These are phyloP conservation scores for Euclidia mi DNA, from an alignment of 2,888 invertebrate genomes.

Conservation along the genomic window DNA sequence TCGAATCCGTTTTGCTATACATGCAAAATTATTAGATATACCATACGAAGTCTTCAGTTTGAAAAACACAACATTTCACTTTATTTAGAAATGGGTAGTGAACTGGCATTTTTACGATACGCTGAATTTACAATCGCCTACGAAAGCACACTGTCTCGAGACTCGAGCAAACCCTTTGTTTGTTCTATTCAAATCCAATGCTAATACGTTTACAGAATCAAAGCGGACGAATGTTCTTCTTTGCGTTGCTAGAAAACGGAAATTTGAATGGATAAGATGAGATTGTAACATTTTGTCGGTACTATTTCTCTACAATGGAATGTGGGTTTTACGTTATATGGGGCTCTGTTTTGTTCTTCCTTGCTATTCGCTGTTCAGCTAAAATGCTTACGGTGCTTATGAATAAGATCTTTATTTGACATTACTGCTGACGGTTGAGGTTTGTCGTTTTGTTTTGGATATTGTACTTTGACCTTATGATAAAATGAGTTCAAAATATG, in stretches of 20 bases:
- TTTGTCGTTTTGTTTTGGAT: not conserved
- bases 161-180: conserved; percentile 89
- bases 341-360: conserved; percentile 23
- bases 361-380: conserved; percentile 24
- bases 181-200: conserved; percentile 90
- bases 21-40: too few relatives aligned
- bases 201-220: conserved; percentile 88
- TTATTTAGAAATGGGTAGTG: conserved; percentile 47
- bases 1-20: too few relatives aligned
- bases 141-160: conserved; percentile 88
- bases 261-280: conserved; percentile 78
- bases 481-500: too few relatives aligned
- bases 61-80: conserved; percentile 31
- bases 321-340: conserved; percentile 20
- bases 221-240: conserved; percentile 85
- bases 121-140: conserved; percentile 88
- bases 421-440: not conserved
- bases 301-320: conserved; percentile 28
- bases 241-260: conserved; percentile 78
- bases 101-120: conserved; percentile 83
- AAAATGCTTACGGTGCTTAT: conserved; percentile 14
- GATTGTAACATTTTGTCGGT: conserved; percentile 69
- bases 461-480: too few relatives aligned
- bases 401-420: conserved; percentile 14
- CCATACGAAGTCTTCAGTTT: too few relatives aligned